Conservation (phyloP, 1,140 invertebrate genomes). For the Ylistrum balloti region DNA sequence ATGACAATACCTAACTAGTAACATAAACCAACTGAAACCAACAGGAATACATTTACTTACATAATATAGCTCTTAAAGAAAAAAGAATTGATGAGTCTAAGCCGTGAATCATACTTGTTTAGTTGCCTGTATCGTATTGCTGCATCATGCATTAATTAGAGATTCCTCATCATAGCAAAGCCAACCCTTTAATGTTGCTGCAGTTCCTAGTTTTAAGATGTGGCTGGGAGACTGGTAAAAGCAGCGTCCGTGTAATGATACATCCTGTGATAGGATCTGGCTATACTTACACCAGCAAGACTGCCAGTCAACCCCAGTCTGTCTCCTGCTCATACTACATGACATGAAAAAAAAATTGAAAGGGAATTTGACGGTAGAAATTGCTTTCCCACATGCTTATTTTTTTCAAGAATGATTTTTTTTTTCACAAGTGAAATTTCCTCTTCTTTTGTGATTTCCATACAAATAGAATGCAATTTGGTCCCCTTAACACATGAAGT, state of each 20-base stretch:
- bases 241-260: not conserved
- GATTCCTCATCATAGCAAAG: not conserved
- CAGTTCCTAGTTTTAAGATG: not conserved
- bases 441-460: too few species aligned
- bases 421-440: not conserved
- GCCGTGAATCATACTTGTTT: too few species aligned
- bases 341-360: not conserved
- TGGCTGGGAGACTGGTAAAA: not conserved
- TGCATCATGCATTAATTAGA: not conserved
- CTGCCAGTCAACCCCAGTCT: not conserved
- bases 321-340: not conserved
- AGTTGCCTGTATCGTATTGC: too few species aligned
- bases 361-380: too few species aligned
- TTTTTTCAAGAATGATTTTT: not conserved
- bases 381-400: not conserved
- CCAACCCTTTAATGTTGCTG: slow-evolving; percentile 25
- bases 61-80: too few species aligned
- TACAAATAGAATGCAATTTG: too few species aligned
- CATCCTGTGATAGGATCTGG: slow-evolving; percentile 23
- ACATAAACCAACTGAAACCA: too few species aligned
- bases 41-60: too few species aligned
- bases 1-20: too few species aligned
- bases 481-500: too few species aligned
- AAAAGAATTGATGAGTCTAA: too few species aligned
- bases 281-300: not conserved